Base-by-base conservation (phyloP, 2,888 invertebrate species). In the Pollenia angustigena region DNA sequence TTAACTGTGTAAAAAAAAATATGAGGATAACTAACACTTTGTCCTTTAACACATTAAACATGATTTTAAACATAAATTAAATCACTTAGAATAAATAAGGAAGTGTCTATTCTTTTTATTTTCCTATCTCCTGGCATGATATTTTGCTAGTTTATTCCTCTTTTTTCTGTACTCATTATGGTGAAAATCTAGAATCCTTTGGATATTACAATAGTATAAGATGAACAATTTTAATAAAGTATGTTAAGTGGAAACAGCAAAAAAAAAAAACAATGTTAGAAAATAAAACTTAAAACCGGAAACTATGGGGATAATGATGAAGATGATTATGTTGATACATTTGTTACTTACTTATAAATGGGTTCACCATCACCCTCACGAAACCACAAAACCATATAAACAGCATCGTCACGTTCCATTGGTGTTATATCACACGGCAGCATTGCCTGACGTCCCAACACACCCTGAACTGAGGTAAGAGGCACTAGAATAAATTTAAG, bases 321-420 rank as follows among this genome's bases (percentile, higher is more conserved):
- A 44, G 66, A 58, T 78, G 52, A 72, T 66, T n/a, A 79, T 74
- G 58, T 62, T 82, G 64, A 60, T 84, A 74, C 68, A 32, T 68
- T 74, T 74, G 66, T 64, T 81, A 89, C 93, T 94, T 93, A 97
- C 97, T 97, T 97, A 94, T 97, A 97, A 87, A 97, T 94, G 42
- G 97, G 97, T 91, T 97, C 97, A 48, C 96, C 96, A 89, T 96
- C 96, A 56, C 96, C 95, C 92, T 97, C 97, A 91, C 97, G 97
- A 94, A 97, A 97, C 97, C 97, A 97, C 52, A 97, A 95, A 89
- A 97, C 97, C 97, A 97, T 97, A 91, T 96, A 96, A 78, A 97
- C 97, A 42, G 96, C 95, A 93, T 97, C 97, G 90, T 97, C 96
- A 78, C 96, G 94, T 90, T 96, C 96, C 88, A 95, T 94, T 10